Evolutionary conservation across 2,113 vertebrate species (phyloP).

Genomic region (Rostratula benghalensis): DNA sequence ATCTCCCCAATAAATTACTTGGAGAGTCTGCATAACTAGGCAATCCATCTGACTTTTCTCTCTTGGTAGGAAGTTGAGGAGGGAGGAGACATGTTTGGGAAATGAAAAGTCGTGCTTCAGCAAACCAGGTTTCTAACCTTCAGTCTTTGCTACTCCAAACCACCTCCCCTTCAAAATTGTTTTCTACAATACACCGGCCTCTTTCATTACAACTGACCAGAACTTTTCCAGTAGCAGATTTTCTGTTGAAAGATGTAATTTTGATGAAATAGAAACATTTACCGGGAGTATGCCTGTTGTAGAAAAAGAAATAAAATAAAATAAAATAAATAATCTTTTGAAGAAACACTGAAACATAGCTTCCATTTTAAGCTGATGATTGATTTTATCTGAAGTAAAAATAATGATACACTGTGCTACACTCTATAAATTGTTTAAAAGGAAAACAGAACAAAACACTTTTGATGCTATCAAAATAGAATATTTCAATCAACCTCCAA

Average conservation of each 20-base stretch:
- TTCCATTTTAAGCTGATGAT: not conserved
- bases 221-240: not conserved
- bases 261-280: not conserved
- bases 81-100: fast-evolving
- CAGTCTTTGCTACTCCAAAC: not conserved
- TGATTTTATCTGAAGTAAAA: conserved; percentile 28
- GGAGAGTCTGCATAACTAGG: not conserved
- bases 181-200: not conserved
- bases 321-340: not conserved
- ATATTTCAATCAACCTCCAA: not conserved
- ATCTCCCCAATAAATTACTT: not conserved
- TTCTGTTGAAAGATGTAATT: not conserved
- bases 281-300: not conserved
- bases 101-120: not conserved
- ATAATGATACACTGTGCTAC: not conserved
- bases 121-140: not conserved
- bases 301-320: not conserved
- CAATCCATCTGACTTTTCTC: not conserved
- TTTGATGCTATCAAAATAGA: not conserved
- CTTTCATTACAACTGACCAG: not conserved
- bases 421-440: not conserved
- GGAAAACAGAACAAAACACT: not conserved
- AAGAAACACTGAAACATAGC: not conserved
- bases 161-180: fast-evolving
- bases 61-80: not conserved